A percentile compares a stretch with the other conserved stretches of the same genome.
Evolutionary conservation across 2,888 invertebrate genomes (phyloP).

Genomic region (Metalampra italica): DNA sequence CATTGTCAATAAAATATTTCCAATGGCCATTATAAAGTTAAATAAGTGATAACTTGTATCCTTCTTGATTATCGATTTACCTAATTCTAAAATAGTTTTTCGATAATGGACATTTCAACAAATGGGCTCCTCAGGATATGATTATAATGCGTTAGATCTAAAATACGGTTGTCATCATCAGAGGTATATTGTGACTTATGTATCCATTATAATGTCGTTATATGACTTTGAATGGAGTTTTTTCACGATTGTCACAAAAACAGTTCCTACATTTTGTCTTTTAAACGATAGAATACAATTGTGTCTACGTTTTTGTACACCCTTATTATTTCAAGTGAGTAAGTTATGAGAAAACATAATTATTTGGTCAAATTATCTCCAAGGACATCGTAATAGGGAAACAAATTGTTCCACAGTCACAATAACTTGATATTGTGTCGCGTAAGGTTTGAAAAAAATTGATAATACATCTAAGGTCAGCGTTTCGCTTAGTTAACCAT

Average conservation of each 20-base stretch:
- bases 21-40: too few species aligned
- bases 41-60: too few species aligned
- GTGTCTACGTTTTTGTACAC: slow-evolving; percentile 7
- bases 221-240: slow-evolving; percentile 26
- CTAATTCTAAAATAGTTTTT: slow-evolving; percentile 2
- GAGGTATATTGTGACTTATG: not conserved
- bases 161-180: not conserved
- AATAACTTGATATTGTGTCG: too few species aligned
- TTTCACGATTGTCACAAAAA: slow-evolving; percentile 33
- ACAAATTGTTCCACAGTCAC: too few species aligned
- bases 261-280: slow-evolving; percentile 30
- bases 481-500: too few species aligned
- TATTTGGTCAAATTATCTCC: not conserved
- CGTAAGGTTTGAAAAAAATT: too few species aligned
- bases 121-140: too few species aligned
- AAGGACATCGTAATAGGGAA: not conserved
- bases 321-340: slow-evolving; percentile 15
- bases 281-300: slow-evolving; percentile 13
- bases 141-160: too few species aligned
- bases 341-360: not conserved
- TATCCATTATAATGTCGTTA: slow-evolving; percentile 53
- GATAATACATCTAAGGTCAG: too few species aligned
- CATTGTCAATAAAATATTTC: too few species aligned
- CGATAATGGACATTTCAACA: too few species aligned
- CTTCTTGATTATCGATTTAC: too few species aligned